Conservation (phyloP, 2,888 invertebrate genomes). For the Cryptocephalus primarius region DNA sequence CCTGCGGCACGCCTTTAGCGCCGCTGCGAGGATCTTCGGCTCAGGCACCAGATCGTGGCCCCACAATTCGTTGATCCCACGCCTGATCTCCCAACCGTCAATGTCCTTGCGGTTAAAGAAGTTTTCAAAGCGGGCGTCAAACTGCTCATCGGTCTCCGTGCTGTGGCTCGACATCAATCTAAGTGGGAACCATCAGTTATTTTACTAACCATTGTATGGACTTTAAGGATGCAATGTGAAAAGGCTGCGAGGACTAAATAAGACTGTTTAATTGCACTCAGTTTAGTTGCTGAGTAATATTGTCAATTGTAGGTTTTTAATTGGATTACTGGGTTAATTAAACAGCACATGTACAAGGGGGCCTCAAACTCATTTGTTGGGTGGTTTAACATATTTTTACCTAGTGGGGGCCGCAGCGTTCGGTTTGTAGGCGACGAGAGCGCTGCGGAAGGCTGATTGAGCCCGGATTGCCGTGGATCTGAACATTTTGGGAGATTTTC, state of each 20-base stretch:
- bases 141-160: slow-evolving; percentile 72
- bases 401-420: slow-evolving; percentile 16
- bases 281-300: too few relatives aligned
- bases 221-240: too few relatives aligned
- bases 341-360: too few relatives aligned
- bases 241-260: too few relatives aligned
- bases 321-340: too few relatives aligned
- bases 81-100: slow-evolving; percentile 90
- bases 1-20: slow-evolving; percentile 81
- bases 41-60: slow-evolving; percentile 91
- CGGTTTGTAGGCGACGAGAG: slow-evolving; percentile 22
- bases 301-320: too few relatives aligned
- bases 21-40: slow-evolving; percentile 78
- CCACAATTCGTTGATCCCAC: slow-evolving; percentile 79
- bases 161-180: slow-evolving; percentile 33
- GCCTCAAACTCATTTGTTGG: too few relatives aligned
- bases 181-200: neutral
- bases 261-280: too few relatives aligned
- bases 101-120: slow-evolving; percentile 81
- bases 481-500: slow-evolving; percentile 37
- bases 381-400: slow-evolving; percentile 2
- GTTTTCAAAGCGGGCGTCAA: slow-evolving; percentile 68
- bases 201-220: too few relatives aligned
- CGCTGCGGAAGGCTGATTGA: slow-evolving; percentile 31
- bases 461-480: slow-evolving; percentile 39